phyloP scores from a whole-genome alignment of 2,113 vertebrate species.

The Ahaetulla prasina region DNA sequence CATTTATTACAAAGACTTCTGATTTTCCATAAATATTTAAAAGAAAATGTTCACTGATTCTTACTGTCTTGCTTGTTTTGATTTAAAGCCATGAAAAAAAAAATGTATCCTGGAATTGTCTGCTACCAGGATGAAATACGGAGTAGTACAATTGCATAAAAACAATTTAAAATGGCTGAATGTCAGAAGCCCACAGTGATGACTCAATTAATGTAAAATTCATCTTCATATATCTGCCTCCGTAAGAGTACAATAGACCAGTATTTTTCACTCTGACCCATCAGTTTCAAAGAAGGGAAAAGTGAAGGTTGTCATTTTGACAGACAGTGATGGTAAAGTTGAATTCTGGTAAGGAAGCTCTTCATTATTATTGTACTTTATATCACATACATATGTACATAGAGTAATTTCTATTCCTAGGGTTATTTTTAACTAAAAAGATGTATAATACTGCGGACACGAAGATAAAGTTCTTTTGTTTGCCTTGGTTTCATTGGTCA shows the following conservation, averaged over 20 bases:
- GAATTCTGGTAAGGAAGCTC: conserved; percentile 24
- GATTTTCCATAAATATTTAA: neutral
- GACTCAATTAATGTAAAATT: conserved; percentile 76
- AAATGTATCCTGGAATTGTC: conserved; percentile 38
- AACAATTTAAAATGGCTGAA: conserved; percentile 69
- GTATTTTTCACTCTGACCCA: conserved; percentile 65
- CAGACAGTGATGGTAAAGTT: conserved; percentile 49
- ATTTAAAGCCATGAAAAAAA: conserved; percentile 58
- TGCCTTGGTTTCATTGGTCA: neutral
- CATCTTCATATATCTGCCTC: conserved; percentile 59
- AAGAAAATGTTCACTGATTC: conserved; percentile 31
- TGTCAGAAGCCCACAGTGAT: conserved; percentile 67
- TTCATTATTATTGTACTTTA: conserved; percentile 38
- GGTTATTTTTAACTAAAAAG: conserved; percentile 1
- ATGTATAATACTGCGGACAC: neutral
- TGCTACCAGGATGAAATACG: conserved; percentile 57
- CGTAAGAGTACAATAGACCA: conserved; percentile 64
- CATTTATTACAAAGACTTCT: neutral
- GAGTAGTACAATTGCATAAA: conserved; percentile 62
- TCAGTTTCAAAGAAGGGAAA: conserved; percentile 57
- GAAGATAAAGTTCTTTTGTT: neutral
- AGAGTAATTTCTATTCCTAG: conserved; percentile 48
- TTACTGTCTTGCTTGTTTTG: conserved; percentile 54
- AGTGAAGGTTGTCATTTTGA: conserved; percentile 60
- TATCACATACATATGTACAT: conserved; percentile 50